A percentile compares a stretch with the other conserved stretches of the same genome.
Evolutionary conservation across 2,113 vertebrate species (phyloP).

Genomic region (Australoheros scitulus): DNA sequence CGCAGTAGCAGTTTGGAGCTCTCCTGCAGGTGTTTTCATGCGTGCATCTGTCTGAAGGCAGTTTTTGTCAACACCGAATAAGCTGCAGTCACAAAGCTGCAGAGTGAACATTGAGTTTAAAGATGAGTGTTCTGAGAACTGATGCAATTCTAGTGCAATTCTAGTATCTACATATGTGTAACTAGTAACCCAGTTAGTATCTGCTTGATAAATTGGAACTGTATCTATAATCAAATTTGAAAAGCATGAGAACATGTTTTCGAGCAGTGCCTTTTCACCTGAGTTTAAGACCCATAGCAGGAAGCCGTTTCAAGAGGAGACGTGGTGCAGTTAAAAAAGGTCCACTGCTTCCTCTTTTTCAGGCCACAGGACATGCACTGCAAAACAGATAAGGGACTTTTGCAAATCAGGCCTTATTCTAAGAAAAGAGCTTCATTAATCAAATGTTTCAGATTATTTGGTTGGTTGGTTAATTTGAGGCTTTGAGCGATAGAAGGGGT

Average conservation of each 20-base stretch:
- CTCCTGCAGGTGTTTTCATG: background rate
- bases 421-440: background rate
- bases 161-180: background rate
- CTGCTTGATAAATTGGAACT: too few species aligned
- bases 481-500: background rate
- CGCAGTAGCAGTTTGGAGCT: background rate
- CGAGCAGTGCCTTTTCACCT: background rate
- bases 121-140: background rate
- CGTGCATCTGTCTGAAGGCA: background rate
- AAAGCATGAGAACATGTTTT: background rate
- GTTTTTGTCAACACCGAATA: background rate
- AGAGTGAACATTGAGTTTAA: background rate
- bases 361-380: background rate
- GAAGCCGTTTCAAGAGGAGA: background rate
- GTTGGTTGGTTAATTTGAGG: background rate
- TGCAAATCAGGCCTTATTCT: background rate
- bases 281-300: background rate
- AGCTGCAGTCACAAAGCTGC: background rate
- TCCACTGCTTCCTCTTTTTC: constrained; percentile 8
- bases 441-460: background rate
- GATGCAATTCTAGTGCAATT: background rate
- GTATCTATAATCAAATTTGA: background rate
- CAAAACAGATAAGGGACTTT: background rate
- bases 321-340: background rate
- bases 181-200: background rate